Evolutionary conservation across 2,113 vertebrate genomes (phyloP), one percentile per base, ranked within the genome.

Genomic region (Trinectes maculatus): DNA sequence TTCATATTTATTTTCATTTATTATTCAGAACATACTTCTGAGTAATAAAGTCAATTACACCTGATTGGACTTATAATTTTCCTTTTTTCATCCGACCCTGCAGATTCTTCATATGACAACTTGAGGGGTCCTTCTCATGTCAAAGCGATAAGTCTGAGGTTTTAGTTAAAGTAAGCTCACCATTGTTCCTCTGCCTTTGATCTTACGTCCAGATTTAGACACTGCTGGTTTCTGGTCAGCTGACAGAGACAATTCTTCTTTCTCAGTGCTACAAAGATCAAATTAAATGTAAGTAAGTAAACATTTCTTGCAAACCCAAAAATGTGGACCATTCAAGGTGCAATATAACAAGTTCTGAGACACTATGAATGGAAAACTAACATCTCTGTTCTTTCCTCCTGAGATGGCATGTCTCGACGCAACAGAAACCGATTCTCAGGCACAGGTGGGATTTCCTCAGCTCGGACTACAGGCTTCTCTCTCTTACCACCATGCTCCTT

Each of bases 351-450:
- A 25, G n/a, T n/a, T n/a, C n/a, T n/a, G n/a, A n/a, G n/a, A 34
- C 0, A 33, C 1, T 18, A 19, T 10, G 16, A 47, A 44, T 5
- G 25, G 25, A 19, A 43, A 54, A 88, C 92, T 83, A 19, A 98
- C 98, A 80, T 91, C 77, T 98, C 93, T 18, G 94, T 87, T 25
- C 94, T 93, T 44, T 87, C 80, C n/a, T 79, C 87, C 85, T 91
- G 88, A 18, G 83, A 84, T 9, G 96, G 95, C 79, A 93, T 87
- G 74, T 97, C 96, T 82, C 95, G 94, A 72, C 98, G 91, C 7
- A 99, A 92, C 74, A 99, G 89, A 85, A 99, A 99, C 19, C 96
- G 93, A 40, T 99, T 99, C 89, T 99, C 96, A 10, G 98, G 98
- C 74, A 99, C 96, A 1, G 96, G 96, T 48, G 98, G 98, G 69